Evolutionary conservation across 1,140 invertebrate species (phyloP).

Genomic region (Cherax quadricarinatus): DNA sequence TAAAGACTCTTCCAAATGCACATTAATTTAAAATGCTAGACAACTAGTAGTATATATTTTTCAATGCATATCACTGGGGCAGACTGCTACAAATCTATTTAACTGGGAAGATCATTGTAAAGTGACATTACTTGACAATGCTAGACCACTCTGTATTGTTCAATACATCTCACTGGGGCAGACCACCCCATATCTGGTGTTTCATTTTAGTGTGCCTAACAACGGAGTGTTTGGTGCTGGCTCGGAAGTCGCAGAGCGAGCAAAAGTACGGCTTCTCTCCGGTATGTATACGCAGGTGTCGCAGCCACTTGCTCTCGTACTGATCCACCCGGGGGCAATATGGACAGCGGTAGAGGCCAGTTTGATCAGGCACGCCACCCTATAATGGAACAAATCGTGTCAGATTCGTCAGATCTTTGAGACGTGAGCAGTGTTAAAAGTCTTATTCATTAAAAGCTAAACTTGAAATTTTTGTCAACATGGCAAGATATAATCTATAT

Average conservation of each 20-base stretch:
- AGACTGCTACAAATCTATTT: too few relatives aligned
- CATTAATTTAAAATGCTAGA: too few relatives aligned
- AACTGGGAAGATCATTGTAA: too few relatives aligned
- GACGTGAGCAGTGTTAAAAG: neutral
- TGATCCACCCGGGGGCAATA: conserved; percentile 52
- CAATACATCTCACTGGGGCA: neutral
- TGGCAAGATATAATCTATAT: neutral
- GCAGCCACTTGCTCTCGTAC: conserved; percentile 59
- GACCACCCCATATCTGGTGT: conserved; percentile 33
- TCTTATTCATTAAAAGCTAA: neutral
- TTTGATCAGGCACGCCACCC: conserved; percentile 26
- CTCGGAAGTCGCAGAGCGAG: conserved; percentile 48
- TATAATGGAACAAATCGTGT: conserved; percentile 53
- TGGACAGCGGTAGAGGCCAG: conserved; percentile 47
- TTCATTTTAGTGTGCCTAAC: conserved; percentile 50
- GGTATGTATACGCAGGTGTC: conserved; percentile 48
- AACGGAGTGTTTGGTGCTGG: conserved; percentile 57
- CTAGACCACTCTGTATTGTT: too few relatives aligned
- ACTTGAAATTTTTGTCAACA: neutral
- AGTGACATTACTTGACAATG: too few relatives aligned
- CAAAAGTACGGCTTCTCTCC: conserved; percentile 57
- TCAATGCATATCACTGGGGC: too few relatives aligned
- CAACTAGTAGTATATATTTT: too few relatives aligned
- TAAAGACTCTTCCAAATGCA: too few relatives aligned
- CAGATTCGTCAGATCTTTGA: conserved; percentile 25